Percentiles rank a stretch among this genome's conserved stretches.
phyloP scores from a whole-genome alignment of 2,113 vertebrate genomes.

The Cacatua alba region DNA sequence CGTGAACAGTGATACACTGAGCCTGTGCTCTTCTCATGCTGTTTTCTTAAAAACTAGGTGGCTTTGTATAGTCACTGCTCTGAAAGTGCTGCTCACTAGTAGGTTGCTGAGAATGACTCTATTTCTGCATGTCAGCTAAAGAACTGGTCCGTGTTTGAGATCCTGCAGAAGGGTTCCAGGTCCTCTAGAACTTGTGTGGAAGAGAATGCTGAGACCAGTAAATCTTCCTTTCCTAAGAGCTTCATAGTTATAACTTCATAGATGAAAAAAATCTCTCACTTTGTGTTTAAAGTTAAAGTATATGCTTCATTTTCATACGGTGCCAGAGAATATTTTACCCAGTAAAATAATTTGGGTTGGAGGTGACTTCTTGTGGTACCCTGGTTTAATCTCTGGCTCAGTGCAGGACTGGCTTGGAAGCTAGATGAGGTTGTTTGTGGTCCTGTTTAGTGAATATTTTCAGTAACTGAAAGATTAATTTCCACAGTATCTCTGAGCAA shows the following conservation, averaged over 20 bases:
- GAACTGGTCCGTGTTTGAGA: neutral
- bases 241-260: neutral
- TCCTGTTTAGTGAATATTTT: neutral
- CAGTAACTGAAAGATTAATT: neutral
- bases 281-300: neutral
- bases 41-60: neutral
- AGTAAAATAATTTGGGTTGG: neutral
- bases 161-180: neutral
- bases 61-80: neutral
- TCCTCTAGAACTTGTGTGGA: neutral
- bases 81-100: neutral
- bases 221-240: neutral
- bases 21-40: neutral
- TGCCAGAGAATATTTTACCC: neutral
- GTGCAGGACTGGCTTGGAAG: neutral
- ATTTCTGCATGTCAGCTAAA: neutral
- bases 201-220: neutral
- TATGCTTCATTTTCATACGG: neutral
- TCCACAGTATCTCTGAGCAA: neutral
- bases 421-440: neutral
- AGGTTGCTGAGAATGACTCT: neutral
- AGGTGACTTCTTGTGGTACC: neutral
- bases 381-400: neutral
- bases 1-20: neutral
- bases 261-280: neutral